A percentile compares a stretch with the other conserved stretches of the same genome.
Conservation (phyloP, 35 echinoderm and acorn worm species). For the Ophioderma brevispina region DNA sequence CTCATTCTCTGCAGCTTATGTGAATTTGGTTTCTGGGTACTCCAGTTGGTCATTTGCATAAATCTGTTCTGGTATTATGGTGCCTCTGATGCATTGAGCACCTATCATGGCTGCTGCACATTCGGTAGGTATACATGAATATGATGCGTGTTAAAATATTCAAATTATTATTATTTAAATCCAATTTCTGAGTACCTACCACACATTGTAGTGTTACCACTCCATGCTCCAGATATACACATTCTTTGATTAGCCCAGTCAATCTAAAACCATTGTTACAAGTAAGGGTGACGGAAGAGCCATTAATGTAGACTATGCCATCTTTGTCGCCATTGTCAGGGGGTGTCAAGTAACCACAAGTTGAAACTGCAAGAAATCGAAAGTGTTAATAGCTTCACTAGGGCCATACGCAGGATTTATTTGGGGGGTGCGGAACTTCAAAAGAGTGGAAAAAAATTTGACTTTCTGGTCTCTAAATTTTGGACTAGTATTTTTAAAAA, state of each 20-base stretch:
- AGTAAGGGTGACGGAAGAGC: slow-evolving; percentile 41
- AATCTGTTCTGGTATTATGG: too few species aligned
- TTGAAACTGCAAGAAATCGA: slow-evolving; percentile 54
- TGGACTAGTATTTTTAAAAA: neutral
- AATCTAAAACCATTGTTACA: slow-evolving; percentile 48
- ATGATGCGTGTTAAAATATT: too few species aligned
- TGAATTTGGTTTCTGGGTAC: too few species aligned
- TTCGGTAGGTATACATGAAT: too few species aligned
- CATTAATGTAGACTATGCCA: slow-evolving; percentile 64
- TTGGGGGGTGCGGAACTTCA: too few species aligned
- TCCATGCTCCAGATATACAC: slow-evolving; percentile 63
- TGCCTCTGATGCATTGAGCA: neutral
- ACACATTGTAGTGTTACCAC: slow-evolving; percentile 59
- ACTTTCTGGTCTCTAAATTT: neutral
- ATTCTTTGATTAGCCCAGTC: slow-evolving; percentile 21
- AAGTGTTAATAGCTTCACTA: too few species aligned
- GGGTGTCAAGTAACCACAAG: slow-evolving; percentile 69
- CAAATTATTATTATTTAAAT: too few species aligned
- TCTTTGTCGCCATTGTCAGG: slow-evolving; percentile 64
- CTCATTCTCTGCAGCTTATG: too few species aligned
- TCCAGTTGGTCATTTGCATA: too few species aligned
- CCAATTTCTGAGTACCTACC: too few species aligned
- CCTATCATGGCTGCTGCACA: too few species aligned
- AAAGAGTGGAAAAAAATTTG: neutral
- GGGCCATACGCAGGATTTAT: too few species aligned